Base-by-base conservation (phyloP, 2,888 invertebrate genomes). In the Linyphia triangularis region DNA sequence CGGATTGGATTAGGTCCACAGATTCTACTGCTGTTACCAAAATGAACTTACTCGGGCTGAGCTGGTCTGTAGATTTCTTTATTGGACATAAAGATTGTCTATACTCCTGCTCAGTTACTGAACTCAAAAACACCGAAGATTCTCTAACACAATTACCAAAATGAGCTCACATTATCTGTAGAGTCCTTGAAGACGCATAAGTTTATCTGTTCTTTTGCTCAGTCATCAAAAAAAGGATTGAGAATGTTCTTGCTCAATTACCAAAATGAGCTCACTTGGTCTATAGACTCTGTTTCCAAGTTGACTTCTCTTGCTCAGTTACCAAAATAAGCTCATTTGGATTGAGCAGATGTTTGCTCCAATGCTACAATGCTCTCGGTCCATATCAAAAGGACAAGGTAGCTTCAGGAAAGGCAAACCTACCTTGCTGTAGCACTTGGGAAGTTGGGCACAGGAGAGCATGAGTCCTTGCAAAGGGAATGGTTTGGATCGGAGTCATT, bases 381-480 rank as follows among this genome's bases (percentile, higher is more conserved):
- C 57, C 72, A 73, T 51, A 43, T 24, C 19, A 24, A 28, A 70
- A 40, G n/a, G 57, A 37, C 24, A 81, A 81, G 81, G 81, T 81
- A 81, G 81, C 69, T 81, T 69, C 72, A 82, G 59, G 72, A 61
- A 82, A 82, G 72, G 30, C 30, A 67, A 67, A 88, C 86, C 86
- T 88, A 88, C 86, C 86, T 88, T 79, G 72, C 33, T 51, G 79
- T 51, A 79, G 72, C 85, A 78, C 65, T 70, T 65, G 59, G 59
- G 61, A 40, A 61, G 30, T 72, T 24, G 43, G 40, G 37, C 70
- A 70, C 70, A 43, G n/a, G n/a, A 70, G 24, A 70, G 43, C 26
- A 7, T 33, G 33, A 33, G 67, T 67, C 67, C 67, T n/a, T 16
- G n/a, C 43, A 70, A 70, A 43, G 24, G 13, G 37, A 43, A 22